Conservation (phyloP, 2,797 vertebrate genomes). For the Taenioides sp. region DNA sequence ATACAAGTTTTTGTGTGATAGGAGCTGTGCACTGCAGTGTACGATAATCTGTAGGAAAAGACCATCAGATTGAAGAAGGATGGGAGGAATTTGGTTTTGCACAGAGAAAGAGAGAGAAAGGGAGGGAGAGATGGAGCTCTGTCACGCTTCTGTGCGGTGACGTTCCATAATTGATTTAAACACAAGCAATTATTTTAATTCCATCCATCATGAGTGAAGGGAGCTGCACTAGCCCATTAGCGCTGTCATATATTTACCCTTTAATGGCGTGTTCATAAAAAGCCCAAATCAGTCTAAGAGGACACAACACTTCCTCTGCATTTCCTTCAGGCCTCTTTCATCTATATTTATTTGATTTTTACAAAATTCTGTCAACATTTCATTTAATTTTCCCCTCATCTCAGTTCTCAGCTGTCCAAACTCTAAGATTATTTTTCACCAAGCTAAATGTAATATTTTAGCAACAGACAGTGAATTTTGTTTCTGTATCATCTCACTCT, state of each 20-base stretch:
- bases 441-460: background rate
- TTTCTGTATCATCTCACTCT: background rate
- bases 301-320: constrained; percentile 21
- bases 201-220: constrained; percentile 66
- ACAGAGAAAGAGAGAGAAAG: background rate
- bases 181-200: constrained; percentile 73
- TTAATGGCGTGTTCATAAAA: constrained; percentile 64
- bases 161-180: constrained; percentile 68
- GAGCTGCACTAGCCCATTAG: constrained; percentile 63
- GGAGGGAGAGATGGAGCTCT: constrained; percentile 24
- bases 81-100: constrained; percentile 19
- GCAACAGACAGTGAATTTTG: background rate
- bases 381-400: background rate
- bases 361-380: background rate
- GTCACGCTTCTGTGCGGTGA: constrained; percentile 41
- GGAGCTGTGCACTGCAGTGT: constrained; percentile 7
- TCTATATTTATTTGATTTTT: background rate
- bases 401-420: background rate
- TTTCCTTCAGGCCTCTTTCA: constrained; percentile 6
- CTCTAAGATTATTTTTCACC: background rate
- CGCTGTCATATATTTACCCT: constrained; percentile 69
- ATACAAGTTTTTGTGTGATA: constrained; percentile 26
- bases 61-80: constrained; percentile 38
- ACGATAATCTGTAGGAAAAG: constrained; percentile 54
- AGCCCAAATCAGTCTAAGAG: constrained; percentile 36